Base-by-base conservation (phyloP, 2,797 vertebrate genomes). In the Platalea minor region DNA sequence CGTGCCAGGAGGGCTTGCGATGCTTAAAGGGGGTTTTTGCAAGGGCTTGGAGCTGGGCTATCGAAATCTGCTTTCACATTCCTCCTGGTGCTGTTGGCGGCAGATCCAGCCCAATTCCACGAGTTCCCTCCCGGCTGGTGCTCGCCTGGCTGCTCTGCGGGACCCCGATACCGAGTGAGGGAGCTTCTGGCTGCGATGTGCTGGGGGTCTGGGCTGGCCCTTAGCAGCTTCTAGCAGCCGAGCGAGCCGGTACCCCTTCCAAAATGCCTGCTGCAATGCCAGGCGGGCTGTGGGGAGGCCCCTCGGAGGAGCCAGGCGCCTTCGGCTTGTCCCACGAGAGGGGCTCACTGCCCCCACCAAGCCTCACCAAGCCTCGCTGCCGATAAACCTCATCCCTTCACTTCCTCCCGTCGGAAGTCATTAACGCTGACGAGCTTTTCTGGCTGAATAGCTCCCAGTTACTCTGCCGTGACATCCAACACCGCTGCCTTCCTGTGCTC, bases 341-440 rank as follows among this genome's bases (percentile, higher is more conserved):
- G 88, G 74, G 53, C 61, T 82, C 0, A 0, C 60, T 51, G 65
- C 39, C 73, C 21, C 60, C 2, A 5, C 67, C 0, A 1, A 89
- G 85, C 92, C 79, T 85, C 9, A 0, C n/a, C n/a, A n/a, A n/a
- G n/a, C n/a, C n/a, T n/a, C 0, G 5, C 79, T 0, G 6, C 91
- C 19, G 69, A 96, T 97, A 97, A 97, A 96, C 81, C 80, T 72
- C 12, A 0, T 86, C 91, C 94, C 67, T 95, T 93, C 0, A 12
- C 91, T 96, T 97, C 95, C 86, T 80, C 87, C 67, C 10, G 13
- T 95, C 95, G 94, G 97, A 98, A 98, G 96, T 96, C 91, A 89
- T 96, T 96, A 91, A 94, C 21, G 39, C 85, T 13, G n/a, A 93
- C 23, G 46, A 95, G 88, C 89, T 97, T 85, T 95, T 96, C 67